A percentile compares a stretch with the other conserved stretches of the same genome.
phyloP scores from a whole-genome alignment of 2,113 vertebrate genomes.

The Tapirus terrestris region DNA sequence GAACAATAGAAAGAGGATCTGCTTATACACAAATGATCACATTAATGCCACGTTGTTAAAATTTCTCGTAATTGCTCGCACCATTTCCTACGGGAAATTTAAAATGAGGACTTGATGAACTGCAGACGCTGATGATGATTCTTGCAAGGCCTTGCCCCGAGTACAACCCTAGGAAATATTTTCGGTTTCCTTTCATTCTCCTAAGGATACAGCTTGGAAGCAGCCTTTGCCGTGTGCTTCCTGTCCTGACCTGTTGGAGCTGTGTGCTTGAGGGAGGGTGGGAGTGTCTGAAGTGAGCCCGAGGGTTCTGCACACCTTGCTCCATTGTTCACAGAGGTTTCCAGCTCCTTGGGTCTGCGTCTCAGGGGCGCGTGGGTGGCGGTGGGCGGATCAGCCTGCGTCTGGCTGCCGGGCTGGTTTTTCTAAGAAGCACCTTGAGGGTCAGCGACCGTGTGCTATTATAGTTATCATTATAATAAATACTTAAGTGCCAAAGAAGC shows the following conservation, averaged over 20 bases:
- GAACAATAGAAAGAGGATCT: slow-evolving; percentile 16
- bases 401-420: not conserved
- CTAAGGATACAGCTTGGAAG: slow-evolving; percentile 51
- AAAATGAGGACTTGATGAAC: not conserved
- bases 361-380: not conserved
- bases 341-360: not conserved
- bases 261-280: slow-evolving; percentile 25
- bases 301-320: not conserved
- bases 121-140: not conserved
- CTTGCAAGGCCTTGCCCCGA: not conserved
- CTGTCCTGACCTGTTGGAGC: slow-evolving; percentile 47
- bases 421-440: slow-evolving; percentile 59
- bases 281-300: not conserved
- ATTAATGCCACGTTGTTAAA: not conserved
- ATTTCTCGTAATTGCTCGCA: not conserved
- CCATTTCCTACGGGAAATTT: slow-evolving; percentile 16
- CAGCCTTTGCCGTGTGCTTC: slow-evolving; percentile 59
- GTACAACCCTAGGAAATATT: slow-evolving; percentile 37
- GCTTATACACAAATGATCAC: not conserved
- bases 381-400: not conserved
- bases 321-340: not conserved
- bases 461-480: slow-evolving; percentile 65
- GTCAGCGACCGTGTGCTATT: not conserved
- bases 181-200: slow-evolving; percentile 69
- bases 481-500: not conserved